Conservation (phyloP, 2,888 invertebrate species). For the Cremastinae sp. region DNA sequence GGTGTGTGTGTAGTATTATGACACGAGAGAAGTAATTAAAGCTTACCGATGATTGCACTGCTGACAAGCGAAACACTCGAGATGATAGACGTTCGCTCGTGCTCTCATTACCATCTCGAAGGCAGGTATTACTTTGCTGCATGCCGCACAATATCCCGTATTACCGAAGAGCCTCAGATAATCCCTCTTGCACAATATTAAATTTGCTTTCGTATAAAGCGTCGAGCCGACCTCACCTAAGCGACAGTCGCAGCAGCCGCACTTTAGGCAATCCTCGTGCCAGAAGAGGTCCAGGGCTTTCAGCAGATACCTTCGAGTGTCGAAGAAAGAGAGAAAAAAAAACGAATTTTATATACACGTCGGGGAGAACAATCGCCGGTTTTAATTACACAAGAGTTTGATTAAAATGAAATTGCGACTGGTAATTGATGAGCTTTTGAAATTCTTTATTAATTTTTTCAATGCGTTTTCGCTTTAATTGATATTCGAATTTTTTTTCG, state of each 20-base stretch:
- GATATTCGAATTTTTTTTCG: no score
- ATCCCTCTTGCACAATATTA: constrained; percentile 97
- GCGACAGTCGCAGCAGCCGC: constrained; percentile 97
- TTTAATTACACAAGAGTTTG: no score
- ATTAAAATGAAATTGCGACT: no score
- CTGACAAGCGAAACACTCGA: constrained; percentile 99
- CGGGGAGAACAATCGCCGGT: not conserved
- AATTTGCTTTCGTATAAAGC: constrained; percentile 96
- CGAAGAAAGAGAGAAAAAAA: constrained; percentile 5
- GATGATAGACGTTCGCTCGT: constrained; percentile 97
- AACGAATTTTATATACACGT: not conserved
- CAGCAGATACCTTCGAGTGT: constrained; percentile 86
- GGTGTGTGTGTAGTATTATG: not conserved
- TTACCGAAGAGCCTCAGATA: constrained; percentile 98
- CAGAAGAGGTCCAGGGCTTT: constrained; percentile 96
- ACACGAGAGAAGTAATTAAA: constrained; percentile 28
- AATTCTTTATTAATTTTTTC: no score
- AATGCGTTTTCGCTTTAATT: no score
- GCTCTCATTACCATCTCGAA: constrained; percentile 99
- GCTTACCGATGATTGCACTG: constrained; percentile 98
- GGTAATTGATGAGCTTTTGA: no score
- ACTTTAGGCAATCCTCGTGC: constrained; percentile 99
- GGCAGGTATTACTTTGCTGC: constrained; percentile 98
- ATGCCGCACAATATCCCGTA: constrained; percentile 97
- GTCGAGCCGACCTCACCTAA: constrained; percentile 98